A percentile compares a stretch with the other conserved stretches of the same genome.
Evolutionary conservation across 2,888 invertebrate genomes (phyloP).

Genomic region (Spilosoma lubricipeda): DNA sequence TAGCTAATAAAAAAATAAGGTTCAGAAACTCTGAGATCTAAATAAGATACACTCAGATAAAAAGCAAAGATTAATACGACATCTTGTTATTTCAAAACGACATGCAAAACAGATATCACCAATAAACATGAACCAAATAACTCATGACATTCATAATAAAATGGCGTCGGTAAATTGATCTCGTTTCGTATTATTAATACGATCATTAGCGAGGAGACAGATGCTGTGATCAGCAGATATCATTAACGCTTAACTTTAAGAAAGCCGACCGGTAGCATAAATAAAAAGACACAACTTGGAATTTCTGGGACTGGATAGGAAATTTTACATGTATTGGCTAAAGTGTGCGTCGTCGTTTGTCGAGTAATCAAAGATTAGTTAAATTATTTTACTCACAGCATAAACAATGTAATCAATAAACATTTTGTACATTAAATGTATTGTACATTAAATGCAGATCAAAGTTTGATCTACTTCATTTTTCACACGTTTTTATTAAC

Average conservation of each 20-base stretch:
- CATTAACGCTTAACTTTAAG: slow-evolving; percentile 48
- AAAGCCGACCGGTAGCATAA: slow-evolving; percentile 38
- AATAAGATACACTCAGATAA: background rate
- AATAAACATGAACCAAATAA: background rate
- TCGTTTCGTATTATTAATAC: slow-evolving; percentile 55
- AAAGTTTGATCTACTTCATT: too few species aligned
- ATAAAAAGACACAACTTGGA: slow-evolving; percentile 23
- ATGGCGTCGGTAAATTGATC: slow-evolving; percentile 27
- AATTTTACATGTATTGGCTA: too few species aligned
- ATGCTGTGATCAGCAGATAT: slow-evolving; percentile 48
- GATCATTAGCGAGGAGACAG: slow-evolving; percentile 48
- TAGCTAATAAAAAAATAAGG: too few species aligned
- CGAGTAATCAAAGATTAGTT: too few species aligned
- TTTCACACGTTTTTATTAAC: too few species aligned
- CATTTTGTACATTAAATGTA: too few species aligned
- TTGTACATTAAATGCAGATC: too few species aligned
- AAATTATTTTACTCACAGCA: too few species aligned
- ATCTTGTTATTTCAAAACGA: background rate
- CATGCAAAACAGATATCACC: background rate
- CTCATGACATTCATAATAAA: slow-evolving; percentile 10
- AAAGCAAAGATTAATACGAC: background rate
- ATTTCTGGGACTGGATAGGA: slow-evolving; percentile 32
- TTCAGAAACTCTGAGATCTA: background rate
- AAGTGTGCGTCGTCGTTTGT: too few species aligned
- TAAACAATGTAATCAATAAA: too few species aligned